phyloP scores from a whole-genome alignment of 2,888 invertebrate genomes.

The Pantelozetes paolii region DNA sequence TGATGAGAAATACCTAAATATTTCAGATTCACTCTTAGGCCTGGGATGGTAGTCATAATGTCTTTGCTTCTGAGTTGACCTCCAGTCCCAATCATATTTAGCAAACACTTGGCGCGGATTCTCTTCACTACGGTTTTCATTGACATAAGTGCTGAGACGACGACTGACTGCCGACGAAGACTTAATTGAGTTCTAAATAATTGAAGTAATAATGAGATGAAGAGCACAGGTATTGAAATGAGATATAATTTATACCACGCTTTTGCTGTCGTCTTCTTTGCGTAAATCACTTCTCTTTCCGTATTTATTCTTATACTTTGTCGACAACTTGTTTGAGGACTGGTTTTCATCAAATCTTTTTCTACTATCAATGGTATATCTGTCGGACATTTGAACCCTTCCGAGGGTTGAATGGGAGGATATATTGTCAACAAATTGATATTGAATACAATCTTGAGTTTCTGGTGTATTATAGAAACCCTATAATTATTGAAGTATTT shows the following conservation, averaged over 20 bases:
- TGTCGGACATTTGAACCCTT: constrained; percentile 21
- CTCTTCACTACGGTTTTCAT: background rate
- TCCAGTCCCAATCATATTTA: constrained; percentile 31
- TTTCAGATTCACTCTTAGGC: constrained; percentile 26
- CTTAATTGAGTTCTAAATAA: constrained; percentile 28
- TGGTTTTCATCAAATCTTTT: background rate
- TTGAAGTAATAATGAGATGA: background rate
- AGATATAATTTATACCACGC: constrained; percentile 10
- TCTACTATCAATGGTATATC: background rate
- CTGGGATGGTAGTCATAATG: constrained; percentile 2
- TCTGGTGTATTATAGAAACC: constrained; percentile 29
- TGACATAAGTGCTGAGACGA: background rate
- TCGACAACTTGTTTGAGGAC: constrained; percentile 3
- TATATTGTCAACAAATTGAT: constrained; percentile 17
- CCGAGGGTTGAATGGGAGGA: background rate
- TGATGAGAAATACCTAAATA: constrained; percentile 15
- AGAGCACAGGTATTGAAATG: background rate
- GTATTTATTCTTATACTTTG: constrained; percentile 10
- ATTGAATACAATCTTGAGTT: constrained; percentile 12
- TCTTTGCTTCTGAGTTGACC: constrained; percentile 1
- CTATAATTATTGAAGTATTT: constrained; percentile 25
- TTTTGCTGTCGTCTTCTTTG: constrained; percentile 24
- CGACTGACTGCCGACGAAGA: constrained; percentile 23
- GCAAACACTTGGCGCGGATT: background rate
- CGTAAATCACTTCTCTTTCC: constrained; percentile 15